Base-by-base conservation (phyloP, 2,797 vertebrate genomes). In the Columba guinea region DNA sequence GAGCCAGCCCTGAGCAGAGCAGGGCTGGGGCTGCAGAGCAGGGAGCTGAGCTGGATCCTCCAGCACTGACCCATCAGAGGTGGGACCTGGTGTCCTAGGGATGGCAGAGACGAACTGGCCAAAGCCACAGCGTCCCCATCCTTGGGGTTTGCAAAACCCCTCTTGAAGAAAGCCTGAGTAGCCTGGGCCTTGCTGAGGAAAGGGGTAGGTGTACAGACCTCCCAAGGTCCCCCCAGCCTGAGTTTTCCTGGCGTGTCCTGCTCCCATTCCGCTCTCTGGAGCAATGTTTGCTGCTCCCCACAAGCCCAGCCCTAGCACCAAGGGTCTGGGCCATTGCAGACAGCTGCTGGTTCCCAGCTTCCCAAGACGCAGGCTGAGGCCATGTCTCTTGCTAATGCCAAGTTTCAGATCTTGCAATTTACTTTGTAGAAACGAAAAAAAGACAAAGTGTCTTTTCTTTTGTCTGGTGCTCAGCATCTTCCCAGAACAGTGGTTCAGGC, bases 1-100 rank as follows among this genome's bases (percentile, higher is more conserved):
- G 48, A 65, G 26, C 13, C 48, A 55, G 22, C 6, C 35, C 58
- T 0, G 0, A 51, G 46, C 4, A 6, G 7, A 18, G n/a, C 0
- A 2, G 48, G 37, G 7, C 46, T 19, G 34, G 32, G 11, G n/a
- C 51, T 63, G 24, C 5, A 4, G 28, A 39, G 23, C 2, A 2
- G 51, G 59, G 17, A 41, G 19, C 19, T 80, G n/a, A 84, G 41
- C 20, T 75, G 26, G 52, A 52, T 76, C 64, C 79, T 60, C 22
- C 74, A 87, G 26, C 52, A 51, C 21, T 48, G 63, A 46, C 56
- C 49, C 53, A 7, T 20, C 7, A 23, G 2, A 55, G 39, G 27
- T 44, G 52, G 34, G 28, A 52, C n/a, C 24, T 32, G 37, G 52
- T 68, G 24, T 68, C 28, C 55, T 28, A 28, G 41, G 16, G 41